These are phyloP conservation scores for Penaeus chinensis DNA, from an alignment of 1,140 invertebrate species.

Conservation along the genomic window DNA sequence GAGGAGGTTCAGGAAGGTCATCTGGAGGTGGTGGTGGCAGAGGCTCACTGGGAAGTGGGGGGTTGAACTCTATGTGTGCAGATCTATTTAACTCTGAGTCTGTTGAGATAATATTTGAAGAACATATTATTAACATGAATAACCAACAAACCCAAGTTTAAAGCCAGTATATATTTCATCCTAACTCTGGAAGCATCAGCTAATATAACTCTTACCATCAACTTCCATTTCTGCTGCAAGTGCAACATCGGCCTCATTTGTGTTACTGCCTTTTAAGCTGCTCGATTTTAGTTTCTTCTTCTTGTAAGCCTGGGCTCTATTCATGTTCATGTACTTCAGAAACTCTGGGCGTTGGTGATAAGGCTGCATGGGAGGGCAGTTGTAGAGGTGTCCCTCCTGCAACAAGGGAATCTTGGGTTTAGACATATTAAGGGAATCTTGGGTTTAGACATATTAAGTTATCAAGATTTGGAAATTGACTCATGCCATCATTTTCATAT, in stretches of 20 bases:
- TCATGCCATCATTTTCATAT: too few species aligned
- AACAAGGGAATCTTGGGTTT: background rate
- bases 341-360: constrained; percentile 35
- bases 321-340: constrained; percentile 40
- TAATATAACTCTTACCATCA: constrained; percentile 31
- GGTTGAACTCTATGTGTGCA: constrained; percentile 39
- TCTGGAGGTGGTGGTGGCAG: constrained; percentile 25
- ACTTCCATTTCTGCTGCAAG: constrained; percentile 38
- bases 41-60: constrained; percentile 38
- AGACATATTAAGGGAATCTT: background rate
- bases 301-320: constrained; percentile 43
- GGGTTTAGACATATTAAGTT: background rate
- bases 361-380: constrained; percentile 42
- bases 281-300: constrained; percentile 39
- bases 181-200: background rate
- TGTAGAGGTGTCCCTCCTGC: constrained; percentile 22
- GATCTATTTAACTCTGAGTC: constrained; percentile 1
- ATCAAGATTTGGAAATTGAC: too few species aligned
- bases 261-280: constrained; percentile 4
- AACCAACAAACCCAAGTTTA: background rate
- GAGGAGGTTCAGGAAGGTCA: background rate
- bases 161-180: background rate
- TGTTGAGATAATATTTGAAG: background rate
- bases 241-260: background rate
- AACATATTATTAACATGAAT: background rate